Base-by-base conservation (phyloP, 2,797 vertebrate genomes). In the Hydrophis major region DNA sequence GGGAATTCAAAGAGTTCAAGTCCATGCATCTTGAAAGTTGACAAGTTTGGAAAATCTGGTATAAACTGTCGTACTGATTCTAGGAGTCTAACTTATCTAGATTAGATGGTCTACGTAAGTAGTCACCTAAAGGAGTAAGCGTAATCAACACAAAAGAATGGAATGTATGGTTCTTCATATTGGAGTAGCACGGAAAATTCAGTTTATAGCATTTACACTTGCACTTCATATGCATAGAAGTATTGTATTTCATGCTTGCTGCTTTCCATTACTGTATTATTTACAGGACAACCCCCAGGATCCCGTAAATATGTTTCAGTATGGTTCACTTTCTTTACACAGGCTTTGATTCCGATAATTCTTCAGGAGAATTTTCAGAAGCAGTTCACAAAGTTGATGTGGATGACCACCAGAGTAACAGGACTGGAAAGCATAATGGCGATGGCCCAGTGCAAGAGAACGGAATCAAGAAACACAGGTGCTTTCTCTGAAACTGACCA, bases 311-410 rank as follows among this genome's bases (percentile, higher is more conserved):
- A 22, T 37, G 12, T 14, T 83, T 88, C 22, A 53, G 27, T 20
- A n/a, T 10, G 27, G 32, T 55, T 28, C 20, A 2, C 63, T 93
- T 56, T 90, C 96, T 96, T 96, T 42, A 32, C 53, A 28, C 97
- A 99, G 99, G 99, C 98, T 98, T 99, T 96, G 99, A 99, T 96
- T 99, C 99, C 0, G 99, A 99, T 83, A 98, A 99, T 97, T 99
- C 99, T n/a, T 98, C 98, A 1, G 99, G 99, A 96, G 99, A 98
- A 37, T 98, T 98, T 94, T 98, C 98, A 6, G 99, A 99, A 97
- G 98, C 98, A 91, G 98, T 98, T 96, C 98, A 98, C 95, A 99
- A 98, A 97, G 96, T 98, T 92, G 98, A 98, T 92, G 91, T 96
- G 92, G 96, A 97, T 92, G 90, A 96, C 6, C 97, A 96, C 94